Conservation (phyloP, 2,113 vertebrate genomes). For the Lophura nycthemera region DNA sequence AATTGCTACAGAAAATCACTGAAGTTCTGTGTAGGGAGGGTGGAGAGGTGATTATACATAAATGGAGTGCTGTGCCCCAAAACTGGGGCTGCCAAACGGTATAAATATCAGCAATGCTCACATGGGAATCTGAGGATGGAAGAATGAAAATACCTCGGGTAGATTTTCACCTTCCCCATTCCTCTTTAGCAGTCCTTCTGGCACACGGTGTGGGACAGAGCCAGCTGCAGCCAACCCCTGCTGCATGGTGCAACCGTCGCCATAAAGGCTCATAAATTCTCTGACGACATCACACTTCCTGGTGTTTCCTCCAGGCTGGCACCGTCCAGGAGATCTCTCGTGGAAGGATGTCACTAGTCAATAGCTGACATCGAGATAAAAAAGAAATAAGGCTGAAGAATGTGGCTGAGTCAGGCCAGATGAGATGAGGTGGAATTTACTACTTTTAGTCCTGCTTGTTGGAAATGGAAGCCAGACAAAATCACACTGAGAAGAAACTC, state of each 20-base stretch:
- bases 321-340: neutral
- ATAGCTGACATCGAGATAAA: neutral
- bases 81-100: fast-evolving
- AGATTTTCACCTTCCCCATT: neutral
- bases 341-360: neutral
- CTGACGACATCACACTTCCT: neutral
- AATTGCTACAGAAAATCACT: slow-evolving; percentile 19
- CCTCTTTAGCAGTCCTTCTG: neutral
- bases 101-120: neutral
- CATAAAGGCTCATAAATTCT: neutral
- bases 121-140: neutral
- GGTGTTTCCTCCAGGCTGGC: neutral
- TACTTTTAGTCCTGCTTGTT: neutral
- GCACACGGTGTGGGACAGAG: fast-evolving
- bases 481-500: neutral
- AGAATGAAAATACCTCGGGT: neutral
- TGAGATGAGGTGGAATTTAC: neutral
- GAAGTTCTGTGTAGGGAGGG: neutral
- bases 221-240: fast-evolving
- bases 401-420: neutral
- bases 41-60: neutral
- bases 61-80: neutral
- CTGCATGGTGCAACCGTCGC: neutral
- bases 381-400: neutral
- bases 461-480: neutral